Percentiles rank a stretch among this genome's conserved stretches.
Conservation (phyloP, 2,113 vertebrate genomes). For the Hippocampus zosterae region DNA sequence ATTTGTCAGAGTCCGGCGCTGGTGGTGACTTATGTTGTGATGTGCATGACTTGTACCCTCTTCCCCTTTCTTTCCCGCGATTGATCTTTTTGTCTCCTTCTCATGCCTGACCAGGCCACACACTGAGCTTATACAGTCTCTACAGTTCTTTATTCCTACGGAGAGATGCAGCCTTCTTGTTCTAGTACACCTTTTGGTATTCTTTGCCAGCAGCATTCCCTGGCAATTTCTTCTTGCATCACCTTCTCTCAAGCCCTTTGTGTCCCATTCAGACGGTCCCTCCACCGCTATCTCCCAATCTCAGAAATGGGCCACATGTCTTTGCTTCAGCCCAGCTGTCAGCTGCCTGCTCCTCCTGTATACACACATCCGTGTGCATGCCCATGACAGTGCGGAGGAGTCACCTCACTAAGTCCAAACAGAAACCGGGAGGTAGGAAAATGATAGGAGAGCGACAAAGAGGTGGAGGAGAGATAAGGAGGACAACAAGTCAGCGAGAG, state of each 20-base stretch:
- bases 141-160: constrained; percentile 26
- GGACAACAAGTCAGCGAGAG: constrained; percentile 34
- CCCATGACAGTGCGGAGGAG: constrained; percentile 77
- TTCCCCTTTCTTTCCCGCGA: constrained; percentile 39
- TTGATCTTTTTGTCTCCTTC: constrained; percentile 63
- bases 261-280: constrained; percentile 40
- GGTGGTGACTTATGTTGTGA: constrained; percentile 39
- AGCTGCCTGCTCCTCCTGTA: constrained; percentile 65
- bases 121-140: constrained; percentile 43
- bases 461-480: constrained; percentile 40
- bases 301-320: constrained; percentile 57
- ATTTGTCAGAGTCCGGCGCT: constrained; percentile 29
- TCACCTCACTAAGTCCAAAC: constrained; percentile 72
- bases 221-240: constrained; percentile 38
- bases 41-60: constrained; percentile 36
- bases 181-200: constrained; percentile 29
- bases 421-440: constrained; percentile 72
- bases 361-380: constrained; percentile 74
- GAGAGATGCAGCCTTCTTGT: constrained; percentile 30
- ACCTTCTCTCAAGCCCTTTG: constrained; percentile 38
- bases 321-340: constrained; percentile 72
- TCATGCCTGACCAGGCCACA: constrained; percentile 47
- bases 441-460: constrained; percentile 50
- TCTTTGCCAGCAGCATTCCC: constrained; percentile 22
- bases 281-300: constrained; percentile 50